Conservation (phyloP, 2,888 invertebrate species). For the Drosophila falleni region DNA sequence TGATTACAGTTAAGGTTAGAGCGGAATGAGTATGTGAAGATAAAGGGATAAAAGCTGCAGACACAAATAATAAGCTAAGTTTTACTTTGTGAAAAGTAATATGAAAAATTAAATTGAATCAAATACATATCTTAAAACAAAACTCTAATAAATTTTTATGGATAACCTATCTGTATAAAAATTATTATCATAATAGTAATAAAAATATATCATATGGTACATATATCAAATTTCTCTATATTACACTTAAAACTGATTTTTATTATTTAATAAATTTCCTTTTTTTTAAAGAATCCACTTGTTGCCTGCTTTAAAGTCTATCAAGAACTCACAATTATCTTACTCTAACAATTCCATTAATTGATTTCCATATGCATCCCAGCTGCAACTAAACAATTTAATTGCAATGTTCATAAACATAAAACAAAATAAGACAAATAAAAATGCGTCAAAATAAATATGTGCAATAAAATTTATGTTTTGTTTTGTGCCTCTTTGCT, state of each 20-base stretch:
- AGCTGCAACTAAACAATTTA: constrained; percentile 50
- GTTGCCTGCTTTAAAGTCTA: background rate
- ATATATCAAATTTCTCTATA: background rate
- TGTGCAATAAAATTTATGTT: constrained; percentile 61
- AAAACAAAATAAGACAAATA: constrained; percentile 34
- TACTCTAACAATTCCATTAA: background rate
- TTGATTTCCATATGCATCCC: constrained; percentile 1
- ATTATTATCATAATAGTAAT: background rate
- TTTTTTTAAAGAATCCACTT: background rate
- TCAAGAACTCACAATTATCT: background rate
- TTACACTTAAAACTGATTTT: background rate
- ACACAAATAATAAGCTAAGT: background rate
- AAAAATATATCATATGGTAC: background rate
- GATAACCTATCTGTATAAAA: background rate
- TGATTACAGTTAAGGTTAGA: constrained; percentile 43
- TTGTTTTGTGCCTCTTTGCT: constrained; percentile 23
- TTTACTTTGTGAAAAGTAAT: background rate
- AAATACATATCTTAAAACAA: background rate
- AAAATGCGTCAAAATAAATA: constrained; percentile 57
- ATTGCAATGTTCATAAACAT: constrained; percentile 25
- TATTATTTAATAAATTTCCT: background rate
- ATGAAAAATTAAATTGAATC: background rate
- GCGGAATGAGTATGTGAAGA: constrained; percentile 16
- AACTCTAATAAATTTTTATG: background rate
- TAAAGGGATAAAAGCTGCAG: background rate